A percentile compares a stretch with the other conserved stretches of the same genome.
phyloP scores from a whole-genome alignment of 1,140 invertebrate species.

The Drosophila eugracilis region DNA sequence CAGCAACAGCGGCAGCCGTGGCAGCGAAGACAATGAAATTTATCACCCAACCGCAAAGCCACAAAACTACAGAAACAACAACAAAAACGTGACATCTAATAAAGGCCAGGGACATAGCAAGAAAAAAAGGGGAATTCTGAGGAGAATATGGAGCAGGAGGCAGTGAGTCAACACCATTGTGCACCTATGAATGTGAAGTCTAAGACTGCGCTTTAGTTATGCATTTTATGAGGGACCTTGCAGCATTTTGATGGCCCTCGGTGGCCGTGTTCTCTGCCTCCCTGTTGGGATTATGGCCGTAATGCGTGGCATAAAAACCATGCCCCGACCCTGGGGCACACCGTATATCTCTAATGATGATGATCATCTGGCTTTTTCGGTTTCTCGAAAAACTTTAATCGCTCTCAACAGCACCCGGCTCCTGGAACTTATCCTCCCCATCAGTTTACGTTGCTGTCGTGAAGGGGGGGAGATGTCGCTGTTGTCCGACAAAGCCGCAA shows the following conservation, averaged over 20 bases:
- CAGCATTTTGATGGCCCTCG: conserved; percentile 44
- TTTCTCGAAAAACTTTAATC: conserved; percentile 50
- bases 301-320: conserved; percentile 52
- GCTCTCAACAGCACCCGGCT: conserved; percentile 8
- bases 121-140: background rate
- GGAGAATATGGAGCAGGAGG: background rate
- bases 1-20: conserved; percentile 12
- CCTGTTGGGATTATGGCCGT: conserved; percentile 30
- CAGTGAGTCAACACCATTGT: conserved; percentile 28
- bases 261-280: conserved; percentile 29
- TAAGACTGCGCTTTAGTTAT: conserved; percentile 57
- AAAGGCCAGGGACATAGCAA: conserved; percentile 33
- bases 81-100: conserved; percentile 65
- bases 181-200: conserved; percentile 48
- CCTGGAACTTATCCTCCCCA: background rate
- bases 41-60: conserved; percentile 67
- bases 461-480: conserved; percentile 25
- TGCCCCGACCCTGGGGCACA: conserved; percentile 12
- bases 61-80: conserved; percentile 44
- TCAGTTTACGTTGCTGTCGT: conserved; percentile 25
- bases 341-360: conserved; percentile 51
- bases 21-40: conserved; percentile 62
- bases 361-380: conserved; percentile 41
- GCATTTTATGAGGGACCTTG: conserved; percentile 58
- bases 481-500: conserved; percentile 51